These are phyloP conservation scores for Actinernus sp. DNA, from an alignment of 92 coral and sea anemone species.

Conservation along the genomic window DNA sequence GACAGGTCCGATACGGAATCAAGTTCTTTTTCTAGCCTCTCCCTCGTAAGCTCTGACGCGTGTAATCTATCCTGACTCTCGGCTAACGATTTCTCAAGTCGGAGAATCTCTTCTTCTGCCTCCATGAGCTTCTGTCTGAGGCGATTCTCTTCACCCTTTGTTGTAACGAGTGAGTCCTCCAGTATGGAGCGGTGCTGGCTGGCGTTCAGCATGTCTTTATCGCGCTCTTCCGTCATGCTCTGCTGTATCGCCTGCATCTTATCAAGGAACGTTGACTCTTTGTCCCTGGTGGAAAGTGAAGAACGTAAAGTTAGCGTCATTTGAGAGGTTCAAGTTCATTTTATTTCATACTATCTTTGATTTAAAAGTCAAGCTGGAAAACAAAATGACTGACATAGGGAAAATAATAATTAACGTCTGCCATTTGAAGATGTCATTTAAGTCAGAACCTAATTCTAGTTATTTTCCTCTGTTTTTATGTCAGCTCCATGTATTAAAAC, in stretches of 20 bases:
- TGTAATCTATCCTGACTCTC: constrained; percentile 86
- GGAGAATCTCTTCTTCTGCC: constrained; percentile 94
- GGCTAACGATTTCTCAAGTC: constrained; percentile 85
- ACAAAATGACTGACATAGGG: too few relatives aligned
- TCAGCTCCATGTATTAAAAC: too few relatives aligned
- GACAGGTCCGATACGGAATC: constrained; percentile 94
- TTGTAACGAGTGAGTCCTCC: constrained; percentile 79
- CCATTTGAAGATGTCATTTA: too few relatives aligned
- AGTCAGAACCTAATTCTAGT: too few relatives aligned
- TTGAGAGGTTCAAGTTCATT: too few relatives aligned
- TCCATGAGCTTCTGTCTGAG: constrained; percentile 82
- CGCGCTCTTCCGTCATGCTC: constrained; percentile 78
- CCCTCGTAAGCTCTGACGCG: constrained; percentile 77
- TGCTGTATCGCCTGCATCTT: constrained; percentile 85
- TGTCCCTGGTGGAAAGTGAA: constrained; percentile 55
- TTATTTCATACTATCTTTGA: too few relatives aligned
- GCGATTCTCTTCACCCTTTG: constrained; percentile 91
- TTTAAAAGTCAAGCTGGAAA: too few relatives aligned
- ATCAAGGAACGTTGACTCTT: constrained; percentile 70
- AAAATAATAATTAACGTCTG: too few relatives aligned
- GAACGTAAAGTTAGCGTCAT: neutral
- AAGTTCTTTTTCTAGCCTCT: constrained; percentile 89
- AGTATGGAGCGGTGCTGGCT: constrained; percentile 80
- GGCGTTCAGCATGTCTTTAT: constrained; percentile 74
- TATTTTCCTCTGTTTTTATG: too few relatives aligned